Evolutionary conservation across 2,113 vertebrate species (phyloP).

Genomic region (Melanostigma gelatinosum): DNA sequence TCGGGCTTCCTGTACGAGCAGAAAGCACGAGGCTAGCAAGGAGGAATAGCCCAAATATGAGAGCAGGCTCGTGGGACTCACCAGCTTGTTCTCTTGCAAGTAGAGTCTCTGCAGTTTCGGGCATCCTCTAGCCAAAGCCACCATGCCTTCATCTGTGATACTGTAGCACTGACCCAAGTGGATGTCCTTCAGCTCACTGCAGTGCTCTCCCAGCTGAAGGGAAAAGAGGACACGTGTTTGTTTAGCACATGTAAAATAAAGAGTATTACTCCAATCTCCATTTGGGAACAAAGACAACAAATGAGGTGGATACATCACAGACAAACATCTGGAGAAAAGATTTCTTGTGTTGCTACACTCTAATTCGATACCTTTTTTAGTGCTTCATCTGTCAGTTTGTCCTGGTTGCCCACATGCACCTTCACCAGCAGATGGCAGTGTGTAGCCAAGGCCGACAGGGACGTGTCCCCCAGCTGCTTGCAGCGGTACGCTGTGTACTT

Average conservation of each 20-base stretch:
- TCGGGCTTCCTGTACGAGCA: background rate
- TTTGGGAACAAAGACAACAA: background rate
- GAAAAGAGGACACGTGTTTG: background rate
- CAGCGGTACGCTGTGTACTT: slow-evolving; percentile 96
- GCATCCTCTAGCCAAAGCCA: slow-evolving; percentile 93
- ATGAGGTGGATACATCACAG: background rate
- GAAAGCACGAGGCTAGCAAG: background rate
- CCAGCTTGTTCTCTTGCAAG: slow-evolving; percentile 99
- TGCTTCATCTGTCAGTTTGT: slow-evolving; percentile 93
- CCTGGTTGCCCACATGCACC: slow-evolving; percentile 97
- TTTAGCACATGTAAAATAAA: background rate
- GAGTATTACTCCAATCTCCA: background rate
- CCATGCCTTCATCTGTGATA: slow-evolving; percentile 95
- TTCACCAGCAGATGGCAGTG: slow-evolving; percentile 96
- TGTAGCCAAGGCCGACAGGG: slow-evolving; percentile 89
- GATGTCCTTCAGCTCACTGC: slow-evolving; percentile 94
- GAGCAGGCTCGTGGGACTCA: slow-evolving; percentile 76
- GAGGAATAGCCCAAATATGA: background rate
- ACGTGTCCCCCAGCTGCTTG: slow-evolving; percentile 95
- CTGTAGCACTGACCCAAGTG: slow-evolving; percentile 98
- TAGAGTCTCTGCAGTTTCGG: slow-evolving; percentile 96
- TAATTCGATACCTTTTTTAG: slow-evolving; percentile 88
- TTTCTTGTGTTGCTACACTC: background rate
- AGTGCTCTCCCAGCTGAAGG: slow-evolving; percentile 91
- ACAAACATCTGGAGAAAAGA: background rate